These are phyloP conservation scores for Panagrolaimus sp. DNA, from an alignment of 1,140 invertebrate genomes.

Conservation along the genomic window DNA sequence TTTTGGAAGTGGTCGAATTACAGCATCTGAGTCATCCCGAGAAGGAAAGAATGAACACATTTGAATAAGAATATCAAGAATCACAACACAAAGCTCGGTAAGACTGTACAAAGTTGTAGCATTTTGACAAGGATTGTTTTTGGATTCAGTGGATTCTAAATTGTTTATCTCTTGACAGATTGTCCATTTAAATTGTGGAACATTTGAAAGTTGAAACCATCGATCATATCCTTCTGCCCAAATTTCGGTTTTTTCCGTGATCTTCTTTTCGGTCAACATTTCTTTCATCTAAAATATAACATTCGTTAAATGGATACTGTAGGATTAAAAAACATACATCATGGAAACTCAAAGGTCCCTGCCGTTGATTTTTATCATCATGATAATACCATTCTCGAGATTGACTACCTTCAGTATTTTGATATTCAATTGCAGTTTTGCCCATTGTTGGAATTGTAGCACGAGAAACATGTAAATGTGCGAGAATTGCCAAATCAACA, in stretches of 20 bases:
- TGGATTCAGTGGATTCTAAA: constrained; percentile 60
- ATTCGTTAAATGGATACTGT: constrained; percentile 54
- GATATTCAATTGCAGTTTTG: constrained; percentile 88
- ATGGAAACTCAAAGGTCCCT: constrained; percentile 80
- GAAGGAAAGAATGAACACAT: constrained; percentile 90
- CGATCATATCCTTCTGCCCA: constrained; percentile 96
- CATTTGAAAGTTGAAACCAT: constrained; percentile 78
- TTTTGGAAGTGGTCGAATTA: constrained; percentile 86
- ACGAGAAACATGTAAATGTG: constrained; percentile 81
- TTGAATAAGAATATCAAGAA: constrained; percentile 86
- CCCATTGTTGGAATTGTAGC: constrained; percentile 65
- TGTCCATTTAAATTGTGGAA: constrained; percentile 89
- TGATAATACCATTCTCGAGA: constrained; percentile 89
- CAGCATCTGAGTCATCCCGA: constrained; percentile 69
- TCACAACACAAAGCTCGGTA: constrained; percentile 78
- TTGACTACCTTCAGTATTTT: constrained; percentile 67
- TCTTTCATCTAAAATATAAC: constrained; percentile 63
- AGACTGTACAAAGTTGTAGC: constrained; percentile 73
- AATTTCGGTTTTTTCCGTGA: constrained; percentile 82
- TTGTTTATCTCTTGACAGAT: constrained; percentile 72
- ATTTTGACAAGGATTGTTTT: not conserved
- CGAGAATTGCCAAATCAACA: constrained; percentile 86
- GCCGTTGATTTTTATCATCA: constrained; percentile 69
- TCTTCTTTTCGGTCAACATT: constrained; percentile 66
- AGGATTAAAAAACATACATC: constrained; percentile 63